Percentiles rank a stretch among this genome's conserved stretches.
Evolutionary conservation across 2,888 invertebrate genomes (phyloP).

Genomic region (Exocentrus adspersus): DNA sequence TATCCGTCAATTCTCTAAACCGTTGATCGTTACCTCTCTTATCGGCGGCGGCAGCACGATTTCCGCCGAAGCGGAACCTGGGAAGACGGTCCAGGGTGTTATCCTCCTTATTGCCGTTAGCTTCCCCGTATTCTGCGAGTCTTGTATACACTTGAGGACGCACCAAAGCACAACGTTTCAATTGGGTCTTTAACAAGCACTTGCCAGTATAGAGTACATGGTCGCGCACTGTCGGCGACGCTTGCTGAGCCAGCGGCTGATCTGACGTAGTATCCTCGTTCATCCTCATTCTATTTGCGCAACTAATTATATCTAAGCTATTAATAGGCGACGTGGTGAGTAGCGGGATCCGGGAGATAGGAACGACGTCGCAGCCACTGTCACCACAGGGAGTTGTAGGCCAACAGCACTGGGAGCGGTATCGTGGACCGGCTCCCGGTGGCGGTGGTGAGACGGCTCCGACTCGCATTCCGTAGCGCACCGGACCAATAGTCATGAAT

Average conservation of each 20-base stretch:
- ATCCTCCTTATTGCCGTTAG: conserved; percentile 57
- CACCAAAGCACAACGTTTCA: conserved; percentile 60
- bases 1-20: conserved; percentile 80
- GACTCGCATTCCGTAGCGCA: conserved; percentile 76
- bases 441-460: conserved; percentile 67
- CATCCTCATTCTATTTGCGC: conserved; percentile 63
- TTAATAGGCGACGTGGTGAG: conserved; percentile 61
- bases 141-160: conserved; percentile 60
- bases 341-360: conserved; percentile 62
- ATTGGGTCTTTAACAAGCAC: conserved; percentile 56
- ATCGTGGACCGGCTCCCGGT: conserved; percentile 65
- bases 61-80: conserved; percentile 78
- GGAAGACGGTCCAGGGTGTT: conserved; percentile 85
- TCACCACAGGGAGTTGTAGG: conserved; percentile 61
- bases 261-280: conserved; percentile 61
- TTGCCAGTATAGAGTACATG: conserved; percentile 58
- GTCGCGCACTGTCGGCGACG: conserved; percentile 57
- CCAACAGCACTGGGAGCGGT: conserved; percentile 64
- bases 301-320: conserved; percentile 64
- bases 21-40: conserved; percentile 75
- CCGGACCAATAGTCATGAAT: conserved; percentile 69
- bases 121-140: conserved; percentile 57
- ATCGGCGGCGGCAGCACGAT: conserved; percentile 56
- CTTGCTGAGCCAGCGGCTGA: conserved; percentile 54
- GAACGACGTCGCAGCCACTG: conserved; percentile 66